These are phyloP conservation scores for Gila robusta DNA, from an alignment of 2,797 vertebrate species.

Conservation along the genomic window DNA sequence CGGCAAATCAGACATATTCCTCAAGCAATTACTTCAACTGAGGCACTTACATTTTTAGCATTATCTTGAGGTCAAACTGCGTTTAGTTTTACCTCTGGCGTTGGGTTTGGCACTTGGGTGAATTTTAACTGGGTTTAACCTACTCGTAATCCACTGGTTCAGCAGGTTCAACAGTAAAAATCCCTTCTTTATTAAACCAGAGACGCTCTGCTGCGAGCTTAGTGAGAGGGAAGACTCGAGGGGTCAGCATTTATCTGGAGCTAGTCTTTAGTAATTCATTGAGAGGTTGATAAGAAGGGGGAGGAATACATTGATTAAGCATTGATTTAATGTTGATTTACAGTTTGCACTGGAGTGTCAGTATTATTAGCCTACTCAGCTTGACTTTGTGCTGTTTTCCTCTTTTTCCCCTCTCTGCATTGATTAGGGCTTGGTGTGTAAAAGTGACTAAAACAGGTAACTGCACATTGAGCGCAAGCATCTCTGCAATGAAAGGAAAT, in stretches of 20 bases:
- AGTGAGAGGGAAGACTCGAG: neutral
- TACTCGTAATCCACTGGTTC: constrained; percentile 78
- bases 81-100: constrained; percentile 69
- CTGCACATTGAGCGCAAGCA: neutral
- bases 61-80: constrained; percentile 31
- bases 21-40: neutral
- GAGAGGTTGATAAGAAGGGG: constrained; percentile 37
- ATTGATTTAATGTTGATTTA: constrained; percentile 53
- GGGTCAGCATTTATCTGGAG: constrained; percentile 13
- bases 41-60: neutral
- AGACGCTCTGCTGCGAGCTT: constrained; percentile 47
- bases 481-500: neutral
- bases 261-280: constrained; percentile 15
- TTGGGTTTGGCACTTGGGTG: constrained; percentile 68
- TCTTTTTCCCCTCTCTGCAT: constrained; percentile 1
- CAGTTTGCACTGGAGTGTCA: constrained; percentile 37
- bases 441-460: neutral
- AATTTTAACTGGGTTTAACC: constrained; percentile 72
- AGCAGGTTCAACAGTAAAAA: constrained; percentile 72
- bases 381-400: constrained; percentile 46
- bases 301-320: constrained; percentile 30
- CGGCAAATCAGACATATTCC: neutral
- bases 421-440: constrained; percentile 40
- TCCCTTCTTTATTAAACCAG: constrained; percentile 70
- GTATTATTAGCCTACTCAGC: constrained; percentile 49